Conservation (phyloP, 2,888 invertebrate species). For the Opisthograptis luteolata region DNA sequence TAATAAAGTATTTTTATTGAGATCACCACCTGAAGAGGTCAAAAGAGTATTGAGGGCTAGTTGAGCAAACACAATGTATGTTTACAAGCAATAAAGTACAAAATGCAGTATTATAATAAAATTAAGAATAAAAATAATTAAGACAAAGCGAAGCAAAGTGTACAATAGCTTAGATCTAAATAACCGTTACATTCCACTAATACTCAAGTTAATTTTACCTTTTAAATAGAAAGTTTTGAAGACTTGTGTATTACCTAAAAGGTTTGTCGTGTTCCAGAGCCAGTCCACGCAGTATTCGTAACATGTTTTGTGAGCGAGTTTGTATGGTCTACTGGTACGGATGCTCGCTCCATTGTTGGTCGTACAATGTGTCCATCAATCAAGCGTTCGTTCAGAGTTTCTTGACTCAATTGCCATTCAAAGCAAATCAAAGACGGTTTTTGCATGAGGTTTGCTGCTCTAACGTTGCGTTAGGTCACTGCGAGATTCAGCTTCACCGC, state of each 20-base stretch:
- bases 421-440: constrained; percentile 28
- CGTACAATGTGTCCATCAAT: constrained; percentile 61
- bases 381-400: constrained; percentile 36
- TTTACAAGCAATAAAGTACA: no score
- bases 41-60: no score
- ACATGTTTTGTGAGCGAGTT: constrained; percentile 34
- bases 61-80: no score
- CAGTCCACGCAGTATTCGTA: constrained; percentile 10
- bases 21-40: no score
- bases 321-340: constrained; percentile 36
- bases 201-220: constrained; percentile 4
- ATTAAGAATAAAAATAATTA: no score
- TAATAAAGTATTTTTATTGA: no score
- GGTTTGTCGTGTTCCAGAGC: constrained; percentile 47
- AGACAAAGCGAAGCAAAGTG: no score
- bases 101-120: no score
- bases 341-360: constrained; percentile 54
- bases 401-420: constrained; percentile 35
- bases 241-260: constrained; percentile 38
- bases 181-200: no score
- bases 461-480: neutral
- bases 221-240: constrained; percentile 12
- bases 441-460: constrained; percentile 1
- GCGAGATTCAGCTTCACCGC: no score
- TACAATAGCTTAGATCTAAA: no score